Evolutionary conservation across 2,888 invertebrate genomes (phyloP), one percentile per base, ranked within the genome.

Genomic region (Nudaria mundana): DNA sequence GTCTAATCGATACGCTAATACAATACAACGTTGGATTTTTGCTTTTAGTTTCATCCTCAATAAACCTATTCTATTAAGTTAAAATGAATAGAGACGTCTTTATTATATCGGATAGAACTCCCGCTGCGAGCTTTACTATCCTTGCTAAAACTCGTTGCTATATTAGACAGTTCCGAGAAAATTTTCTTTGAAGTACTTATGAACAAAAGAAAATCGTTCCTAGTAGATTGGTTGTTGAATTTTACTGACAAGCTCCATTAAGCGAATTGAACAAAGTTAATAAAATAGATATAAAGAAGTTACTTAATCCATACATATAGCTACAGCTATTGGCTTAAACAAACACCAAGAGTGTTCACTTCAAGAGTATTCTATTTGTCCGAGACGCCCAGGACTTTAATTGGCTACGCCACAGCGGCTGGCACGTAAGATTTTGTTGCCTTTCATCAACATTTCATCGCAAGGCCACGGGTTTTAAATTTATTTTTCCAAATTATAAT

Each of bases 81-180:
- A 44, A 48, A 57, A 57, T 28, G 16, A 43, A 43, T 44, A 40
- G 25, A 24, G 37, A 42, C 28, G 20, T 24, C 7, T 42, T 37
- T 32, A 56, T 56, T 47, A 47, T 33, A 24, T 32, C 22, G 29
- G 22, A 44, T 23, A 48, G 44, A 44, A 29, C 20, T 13, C 37
- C 18, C 7, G 11, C 15, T 16, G 5, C 10, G 7, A 24, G 15
- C 15, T 15, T 33, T 5, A 24, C 7, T 14, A 11, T 13, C 13
- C 11, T 15, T 3, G 10, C 6, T 13, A 8, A 24, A 15, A 24
- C n/a, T 23, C 10, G 23, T 15, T 23, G n/a, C 23, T 32, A 32
- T 10, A 32, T 15, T 14, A 15, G 10, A 32, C 4, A 15, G 5
- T 32, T 32, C n/a, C 5, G 3, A 10, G 0, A n/a, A 15, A 32